Conservation (phyloP, 1,140 invertebrate genomes). For the Trialeurodes vaporariorum region DNA sequence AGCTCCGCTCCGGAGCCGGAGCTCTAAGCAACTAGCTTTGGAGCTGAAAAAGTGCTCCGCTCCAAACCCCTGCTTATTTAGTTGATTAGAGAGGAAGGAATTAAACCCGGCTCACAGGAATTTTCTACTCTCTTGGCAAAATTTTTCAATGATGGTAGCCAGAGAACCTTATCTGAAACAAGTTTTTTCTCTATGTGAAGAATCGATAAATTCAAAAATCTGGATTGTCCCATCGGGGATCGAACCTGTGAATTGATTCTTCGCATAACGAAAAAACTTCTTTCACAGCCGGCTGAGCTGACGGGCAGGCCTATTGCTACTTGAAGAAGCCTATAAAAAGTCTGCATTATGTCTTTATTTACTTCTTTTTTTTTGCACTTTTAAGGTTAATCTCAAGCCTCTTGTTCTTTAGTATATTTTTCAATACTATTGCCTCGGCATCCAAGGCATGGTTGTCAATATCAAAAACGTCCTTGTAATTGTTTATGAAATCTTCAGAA, state of each 20-base stretch:
- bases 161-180: background rate
- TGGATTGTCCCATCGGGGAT: background rate
- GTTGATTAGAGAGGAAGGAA: background rate
- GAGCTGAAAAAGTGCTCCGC: too few relatives aligned
- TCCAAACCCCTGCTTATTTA: too few relatives aligned
- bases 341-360: background rate
- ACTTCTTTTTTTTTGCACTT: background rate
- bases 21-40: too few relatives aligned
- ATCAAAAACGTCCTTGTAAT: conserved; percentile 6
- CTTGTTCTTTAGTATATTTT: background rate
- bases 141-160: background rate
- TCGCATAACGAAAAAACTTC: background rate
- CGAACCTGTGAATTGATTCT: conserved; percentile 5
- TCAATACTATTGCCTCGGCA: conserved; percentile 5
- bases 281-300: conserved; percentile 3
- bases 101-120: background rate
- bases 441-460: background rate
- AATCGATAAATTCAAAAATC: conserved; percentile 5
- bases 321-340: conserved; percentile 4
- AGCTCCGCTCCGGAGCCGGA: too few relatives aligned
- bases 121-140: background rate
- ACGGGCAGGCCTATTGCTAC: background rate
- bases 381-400: conserved; percentile 4
- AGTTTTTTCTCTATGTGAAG: conserved; percentile 6
- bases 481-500: conserved; percentile 2